Percentiles rank a stretch among this genome's conserved stretches.
phyloP scores from a whole-genome alignment of 2,888 invertebrate genomes.

The Eupeodes luniger region DNA sequence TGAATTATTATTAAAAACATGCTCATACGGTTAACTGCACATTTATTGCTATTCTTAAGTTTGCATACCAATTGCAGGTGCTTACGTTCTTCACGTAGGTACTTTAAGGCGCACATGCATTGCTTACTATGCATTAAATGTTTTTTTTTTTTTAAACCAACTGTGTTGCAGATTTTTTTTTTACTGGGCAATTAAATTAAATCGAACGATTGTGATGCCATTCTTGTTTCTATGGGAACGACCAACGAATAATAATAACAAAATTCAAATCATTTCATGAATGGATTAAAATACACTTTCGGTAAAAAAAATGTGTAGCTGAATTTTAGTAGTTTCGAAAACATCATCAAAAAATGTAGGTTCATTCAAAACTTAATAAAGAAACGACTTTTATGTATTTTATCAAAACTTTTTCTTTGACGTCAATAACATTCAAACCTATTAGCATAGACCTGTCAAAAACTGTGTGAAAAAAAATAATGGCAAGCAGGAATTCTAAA shows the following conservation, averaged over 20 bases:
- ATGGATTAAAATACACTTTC: constrained; percentile 30
- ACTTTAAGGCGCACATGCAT: neutral
- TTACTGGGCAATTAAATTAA: constrained; percentile 49
- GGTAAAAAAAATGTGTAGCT: constrained; percentile 23
- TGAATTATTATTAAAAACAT: constrained; percentile 17
- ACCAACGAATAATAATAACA: constrained; percentile 13
- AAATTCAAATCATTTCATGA: constrained; percentile 3
- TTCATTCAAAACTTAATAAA: constrained; percentile 14
- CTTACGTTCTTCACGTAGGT: neutral
- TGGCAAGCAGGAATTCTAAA: too few relatives aligned
- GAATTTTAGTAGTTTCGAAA: neutral
- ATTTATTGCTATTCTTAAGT: neutral
- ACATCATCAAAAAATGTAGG: neutral
- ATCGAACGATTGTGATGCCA: constrained; percentile 22
- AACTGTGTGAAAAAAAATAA: too few relatives aligned
- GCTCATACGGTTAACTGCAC: neutral
- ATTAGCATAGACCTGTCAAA: neutral
- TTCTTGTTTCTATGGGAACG: constrained; percentile 50
- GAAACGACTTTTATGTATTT: constrained; percentile 20
- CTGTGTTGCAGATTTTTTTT: constrained; percentile 33
- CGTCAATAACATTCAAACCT: constrained; percentile 3
- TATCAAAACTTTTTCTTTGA: constrained; percentile 35
- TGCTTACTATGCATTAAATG: neutral
- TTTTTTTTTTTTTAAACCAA: neutral
- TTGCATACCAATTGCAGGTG: neutral